Conservation (phyloP, 2,888 invertebrate genomes). For the Clusia tigrina region DNA sequence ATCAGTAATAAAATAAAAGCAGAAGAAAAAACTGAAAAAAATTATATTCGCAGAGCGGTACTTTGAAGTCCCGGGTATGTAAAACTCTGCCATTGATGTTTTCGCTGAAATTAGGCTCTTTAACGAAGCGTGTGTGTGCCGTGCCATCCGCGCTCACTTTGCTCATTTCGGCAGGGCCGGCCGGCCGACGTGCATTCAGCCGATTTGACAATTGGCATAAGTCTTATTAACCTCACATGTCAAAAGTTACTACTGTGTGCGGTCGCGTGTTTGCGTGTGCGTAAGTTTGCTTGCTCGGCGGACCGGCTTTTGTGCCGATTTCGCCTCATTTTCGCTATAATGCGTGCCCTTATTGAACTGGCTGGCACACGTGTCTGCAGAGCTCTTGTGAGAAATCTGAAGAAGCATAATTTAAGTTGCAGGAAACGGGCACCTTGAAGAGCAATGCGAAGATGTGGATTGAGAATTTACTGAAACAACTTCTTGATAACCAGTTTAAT, state of each 20-base stretch:
- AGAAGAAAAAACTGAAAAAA: neutral
- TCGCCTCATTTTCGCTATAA: neutral
- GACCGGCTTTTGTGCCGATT: neutral
- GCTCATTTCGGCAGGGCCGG: neutral
- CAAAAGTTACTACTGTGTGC: neutral
- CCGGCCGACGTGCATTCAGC: neutral
- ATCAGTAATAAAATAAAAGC: neutral
- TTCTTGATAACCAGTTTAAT: too few relatives aligned
- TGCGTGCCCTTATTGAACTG: constrained; percentile 1
- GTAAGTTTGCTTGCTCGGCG: neutral
- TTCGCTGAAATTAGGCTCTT: neutral
- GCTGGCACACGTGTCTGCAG: neutral
- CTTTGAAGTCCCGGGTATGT: constrained; percentile 6
- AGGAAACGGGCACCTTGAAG: too few relatives aligned
- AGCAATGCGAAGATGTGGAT: too few relatives aligned
- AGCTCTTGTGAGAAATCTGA: neutral
- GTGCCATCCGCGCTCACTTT: too few relatives aligned
- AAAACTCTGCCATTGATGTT: too few relatives aligned
- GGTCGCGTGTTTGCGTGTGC: constrained; percentile 3
- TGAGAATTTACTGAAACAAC: too few relatives aligned
- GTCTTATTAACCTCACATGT: constrained; percentile 9
- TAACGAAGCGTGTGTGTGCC: neutral
- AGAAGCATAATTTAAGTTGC: neutral
- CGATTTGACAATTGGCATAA: constrained; percentile 7
- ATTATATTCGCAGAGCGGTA: neutral